Conservation (phyloP, 2,888 invertebrate genomes). For the Syritta pipiens region DNA sequence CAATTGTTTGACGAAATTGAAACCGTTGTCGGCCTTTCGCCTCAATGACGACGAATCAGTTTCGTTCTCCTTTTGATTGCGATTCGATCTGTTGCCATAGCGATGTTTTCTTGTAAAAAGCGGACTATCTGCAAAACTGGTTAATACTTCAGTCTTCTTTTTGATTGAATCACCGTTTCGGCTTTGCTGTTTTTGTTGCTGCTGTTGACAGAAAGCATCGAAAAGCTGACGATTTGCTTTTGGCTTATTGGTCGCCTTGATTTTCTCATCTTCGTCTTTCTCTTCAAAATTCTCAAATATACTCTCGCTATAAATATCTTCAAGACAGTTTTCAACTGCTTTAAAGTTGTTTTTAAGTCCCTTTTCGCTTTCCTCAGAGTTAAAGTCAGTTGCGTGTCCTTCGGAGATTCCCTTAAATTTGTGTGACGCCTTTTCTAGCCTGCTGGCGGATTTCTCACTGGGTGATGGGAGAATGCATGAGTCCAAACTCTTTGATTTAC, state of each 20-base stretch:
- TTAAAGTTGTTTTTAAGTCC: constrained; percentile 38
- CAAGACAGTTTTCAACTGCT: constrained; percentile 44
- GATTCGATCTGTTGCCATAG: constrained; percentile 74
- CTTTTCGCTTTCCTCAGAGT: constrained; percentile 38
- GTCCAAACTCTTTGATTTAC: constrained; percentile 88
- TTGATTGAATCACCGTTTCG: constrained; percentile 51
- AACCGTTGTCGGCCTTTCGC: constrained; percentile 77
- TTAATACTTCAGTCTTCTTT: constrained; percentile 79
- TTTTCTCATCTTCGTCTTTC: constrained; percentile 49
- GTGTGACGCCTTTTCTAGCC: constrained; percentile 64
- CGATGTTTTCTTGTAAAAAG: constrained; percentile 79
- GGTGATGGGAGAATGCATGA: constrained; percentile 85
- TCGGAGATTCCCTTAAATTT: constrained; percentile 70
- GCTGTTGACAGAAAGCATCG: constrained; percentile 62
- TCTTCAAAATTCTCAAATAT: constrained; percentile 44
- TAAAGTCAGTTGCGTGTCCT: constrained; percentile 29
- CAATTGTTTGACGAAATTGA: constrained; percentile 78
- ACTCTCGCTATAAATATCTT: constrained; percentile 57
- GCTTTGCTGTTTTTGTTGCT: constrained; percentile 52
- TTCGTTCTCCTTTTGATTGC: constrained; percentile 75
- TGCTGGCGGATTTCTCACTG: constrained; percentile 23
- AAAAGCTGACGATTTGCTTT: constrained; percentile 59
- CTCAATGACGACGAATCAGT: constrained; percentile 76
- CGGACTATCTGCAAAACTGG: constrained; percentile 79
- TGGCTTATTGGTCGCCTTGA: constrained; percentile 34